These are phyloP conservation scores for Lophochroa leadbeateri DNA, from an alignment of 2,113 vertebrate species.

Conservation along the genomic window DNA sequence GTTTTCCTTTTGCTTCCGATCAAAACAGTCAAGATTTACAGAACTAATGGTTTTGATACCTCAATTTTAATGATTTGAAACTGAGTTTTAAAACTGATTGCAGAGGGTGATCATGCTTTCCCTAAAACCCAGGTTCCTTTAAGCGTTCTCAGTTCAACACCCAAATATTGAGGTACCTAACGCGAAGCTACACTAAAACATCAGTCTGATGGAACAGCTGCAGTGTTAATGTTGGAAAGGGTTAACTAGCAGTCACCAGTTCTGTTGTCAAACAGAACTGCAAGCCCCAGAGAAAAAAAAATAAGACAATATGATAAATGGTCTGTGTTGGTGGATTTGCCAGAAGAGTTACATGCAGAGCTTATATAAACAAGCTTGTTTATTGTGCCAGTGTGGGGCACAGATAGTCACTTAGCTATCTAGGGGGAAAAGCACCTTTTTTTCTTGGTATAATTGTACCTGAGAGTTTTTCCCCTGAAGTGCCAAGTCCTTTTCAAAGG, in stretches of 20 bases:
- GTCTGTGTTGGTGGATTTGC: background rate
- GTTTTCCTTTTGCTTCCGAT: background rate
- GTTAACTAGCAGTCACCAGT: constrained; percentile 30
- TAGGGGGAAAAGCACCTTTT: background rate
- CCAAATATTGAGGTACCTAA: background rate
- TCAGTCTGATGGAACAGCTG: background rate
- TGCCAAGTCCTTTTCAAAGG: background rate
- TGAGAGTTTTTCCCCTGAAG: background rate
- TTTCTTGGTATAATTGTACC: background rate
- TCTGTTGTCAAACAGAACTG: background rate
- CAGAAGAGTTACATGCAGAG: background rate
- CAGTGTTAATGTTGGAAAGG: background rate
- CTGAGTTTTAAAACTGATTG: background rate
- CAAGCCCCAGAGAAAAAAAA: background rate
- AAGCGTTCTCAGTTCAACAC: background rate
- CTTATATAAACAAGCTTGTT: background rate
- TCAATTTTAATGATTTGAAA: background rate
- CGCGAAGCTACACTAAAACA: background rate
- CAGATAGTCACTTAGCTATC: background rate
- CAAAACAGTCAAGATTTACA: background rate
- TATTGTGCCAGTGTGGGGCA: background rate
- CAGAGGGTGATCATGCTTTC: background rate
- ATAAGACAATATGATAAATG: background rate
- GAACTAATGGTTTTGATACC: background rate
- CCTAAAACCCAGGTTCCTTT: background rate